These are phyloP conservation scores for Oreotrochilus melanogaster DNA, from an alignment of 2,113 vertebrate species.

Conservation along the genomic window DNA sequence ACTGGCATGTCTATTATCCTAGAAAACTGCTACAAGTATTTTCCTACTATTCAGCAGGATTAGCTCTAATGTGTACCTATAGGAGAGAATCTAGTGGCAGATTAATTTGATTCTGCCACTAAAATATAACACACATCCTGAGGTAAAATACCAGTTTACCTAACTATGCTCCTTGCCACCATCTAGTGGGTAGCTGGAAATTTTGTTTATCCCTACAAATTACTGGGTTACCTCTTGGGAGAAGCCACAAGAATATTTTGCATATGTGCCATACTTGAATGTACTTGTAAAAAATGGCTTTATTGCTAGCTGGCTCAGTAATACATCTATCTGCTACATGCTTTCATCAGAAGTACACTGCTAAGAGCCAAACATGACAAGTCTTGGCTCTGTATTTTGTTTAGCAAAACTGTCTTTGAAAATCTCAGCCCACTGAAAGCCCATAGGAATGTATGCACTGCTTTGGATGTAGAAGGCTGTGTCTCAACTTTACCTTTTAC, in stretches of 20 bases:
- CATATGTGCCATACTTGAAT: background rate
- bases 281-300: background rate
- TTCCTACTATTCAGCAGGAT: background rate
- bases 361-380: background rate
- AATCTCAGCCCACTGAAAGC: background rate
- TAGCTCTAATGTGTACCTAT: background rate
- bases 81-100: background rate
- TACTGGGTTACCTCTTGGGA: background rate
- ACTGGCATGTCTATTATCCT: background rate
- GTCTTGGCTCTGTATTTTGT: background rate
- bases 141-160: background rate
- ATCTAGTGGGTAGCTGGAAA: conserved; percentile 25
- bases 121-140: background rate
- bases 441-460: background rate
- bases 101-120: background rate
- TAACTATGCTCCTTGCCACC: conserved; percentile 46
- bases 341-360: background rate
- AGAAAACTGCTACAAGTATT: background rate
- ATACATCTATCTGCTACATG: background rate
- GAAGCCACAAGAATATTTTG: background rate
- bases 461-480: background rate
- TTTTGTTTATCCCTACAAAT: background rate
- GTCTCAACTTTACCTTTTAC: background rate
- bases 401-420: background rate
- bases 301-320: background rate